Evolutionary conservation across 2,888 invertebrate genomes (phyloP).

Genomic region (Hypsopygia costalis): DNA sequence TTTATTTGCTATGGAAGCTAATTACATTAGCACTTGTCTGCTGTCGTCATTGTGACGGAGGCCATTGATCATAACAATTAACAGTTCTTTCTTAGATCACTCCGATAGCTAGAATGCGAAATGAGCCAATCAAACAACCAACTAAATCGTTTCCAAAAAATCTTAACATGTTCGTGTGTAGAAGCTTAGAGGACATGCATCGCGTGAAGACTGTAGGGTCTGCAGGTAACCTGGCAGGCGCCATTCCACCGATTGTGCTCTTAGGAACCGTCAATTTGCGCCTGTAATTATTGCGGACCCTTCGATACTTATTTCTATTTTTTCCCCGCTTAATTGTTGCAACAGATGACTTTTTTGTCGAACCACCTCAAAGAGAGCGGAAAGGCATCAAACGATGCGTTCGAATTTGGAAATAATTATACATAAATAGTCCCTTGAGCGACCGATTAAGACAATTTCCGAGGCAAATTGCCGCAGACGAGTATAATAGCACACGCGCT

Average conservation of each 20-base stretch:
- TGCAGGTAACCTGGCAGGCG: slow-evolving; percentile 71
- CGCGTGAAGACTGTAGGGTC: slow-evolving; percentile 62
- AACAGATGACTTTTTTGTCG: slow-evolving; percentile 81
- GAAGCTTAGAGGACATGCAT: slow-evolving; percentile 37
- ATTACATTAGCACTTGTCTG: too few relatives aligned
- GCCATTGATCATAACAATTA: too few relatives aligned
- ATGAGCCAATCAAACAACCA: slow-evolving; percentile 5
- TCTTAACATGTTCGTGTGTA: slow-evolving; percentile 15
- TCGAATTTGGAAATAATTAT: slow-evolving; percentile 81
- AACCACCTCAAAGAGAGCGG: slow-evolving; percentile 79
- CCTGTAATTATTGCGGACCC: slow-evolving; percentile 80
- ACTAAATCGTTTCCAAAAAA: slow-evolving; percentile 6
- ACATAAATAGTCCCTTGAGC: slow-evolving; percentile 82
- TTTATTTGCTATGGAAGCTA: too few relatives aligned
- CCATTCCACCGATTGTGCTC: slow-evolving; percentile 58
- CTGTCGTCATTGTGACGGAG: too few relatives aligned
- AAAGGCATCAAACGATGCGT: slow-evolving; percentile 80
- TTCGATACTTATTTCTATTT: slow-evolving; percentile 80
- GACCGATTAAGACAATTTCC: slow-evolving; percentile 81
- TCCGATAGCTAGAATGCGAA: not conserved
- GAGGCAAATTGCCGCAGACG: slow-evolving; percentile 80
- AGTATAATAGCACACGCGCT: slow-evolving; percentile 79
- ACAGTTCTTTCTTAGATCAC: too few relatives aligned
- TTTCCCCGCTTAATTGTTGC: slow-evolving; percentile 77
- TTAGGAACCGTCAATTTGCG: slow-evolving; percentile 78